A percentile compares a stretch with the other conserved stretches of the same genome.
Conservation (phyloP, 2,888 invertebrate species). For the Andrena chrysosceles region DNA sequence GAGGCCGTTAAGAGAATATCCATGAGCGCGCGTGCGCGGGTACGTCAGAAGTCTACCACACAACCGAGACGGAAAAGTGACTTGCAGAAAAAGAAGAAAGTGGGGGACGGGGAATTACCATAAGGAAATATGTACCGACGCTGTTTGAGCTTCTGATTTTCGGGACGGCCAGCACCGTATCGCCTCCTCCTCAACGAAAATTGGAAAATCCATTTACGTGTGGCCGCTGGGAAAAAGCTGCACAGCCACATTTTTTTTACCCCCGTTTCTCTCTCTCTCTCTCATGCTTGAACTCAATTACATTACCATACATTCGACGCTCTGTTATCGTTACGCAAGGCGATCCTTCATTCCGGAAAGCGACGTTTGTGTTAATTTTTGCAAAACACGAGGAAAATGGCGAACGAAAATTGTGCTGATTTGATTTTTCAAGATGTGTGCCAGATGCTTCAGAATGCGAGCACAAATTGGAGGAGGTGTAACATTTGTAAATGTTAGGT, state of each 20-base stretch:
- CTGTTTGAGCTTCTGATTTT: conserved; percentile 47
- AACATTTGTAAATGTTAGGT: no score
- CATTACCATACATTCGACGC: conserved; percentile 10
- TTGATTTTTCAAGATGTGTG: no score
- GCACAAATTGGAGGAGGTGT: no score
- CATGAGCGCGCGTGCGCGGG: background rate
- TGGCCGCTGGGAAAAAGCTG: background rate
- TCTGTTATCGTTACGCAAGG: background rate
- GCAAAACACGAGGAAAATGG: background rate
- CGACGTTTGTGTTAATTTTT: background rate
- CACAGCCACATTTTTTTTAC: background rate
- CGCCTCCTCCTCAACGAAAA: conserved; percentile 7
- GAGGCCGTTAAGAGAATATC: conserved; percentile 39
- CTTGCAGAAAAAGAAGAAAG: background rate
- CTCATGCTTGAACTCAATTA: background rate
- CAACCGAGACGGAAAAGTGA: conserved; percentile 18
- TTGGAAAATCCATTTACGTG: conserved; percentile 33
- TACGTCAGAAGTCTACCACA: conserved; percentile 6
- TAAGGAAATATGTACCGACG: conserved; percentile 45
- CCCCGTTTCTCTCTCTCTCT: background rate
- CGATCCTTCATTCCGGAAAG: background rate
- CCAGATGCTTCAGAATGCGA: no score
- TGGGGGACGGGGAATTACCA: conserved; percentile 29
- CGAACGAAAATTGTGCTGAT: background rate
- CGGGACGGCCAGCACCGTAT: background rate